Base-by-base conservation (phyloP, 1,140 invertebrate genomes). In the Aphis gossypii region DNA sequence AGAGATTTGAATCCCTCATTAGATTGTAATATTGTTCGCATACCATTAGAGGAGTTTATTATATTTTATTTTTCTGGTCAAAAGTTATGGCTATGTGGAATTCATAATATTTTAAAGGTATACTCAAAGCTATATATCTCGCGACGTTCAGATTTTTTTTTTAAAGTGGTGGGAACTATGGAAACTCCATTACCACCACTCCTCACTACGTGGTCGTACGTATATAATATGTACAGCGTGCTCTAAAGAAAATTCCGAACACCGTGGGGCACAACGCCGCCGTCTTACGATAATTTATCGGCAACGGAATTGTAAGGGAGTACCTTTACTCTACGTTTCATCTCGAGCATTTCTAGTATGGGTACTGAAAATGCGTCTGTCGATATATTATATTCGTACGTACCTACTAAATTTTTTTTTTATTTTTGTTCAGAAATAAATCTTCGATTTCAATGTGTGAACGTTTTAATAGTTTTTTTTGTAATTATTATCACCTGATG, bases 201-300 rank as follows among this genome's bases (percentile, higher is more conserved):
- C 35, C 0, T 11, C 25, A n/a, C 9, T 11, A 38, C 21, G 41
- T 14, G 30, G 4, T 30, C 38, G 82, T 44, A 41, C 82, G 23
- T 25, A 82, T 38, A 83, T 21, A 38, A 38, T 38, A 23, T 38
- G 35, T 38, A 83, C 84, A 41, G 25, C 25, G 44, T 46, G 51
- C 87, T 25, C 48, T 89, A 89, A 54, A 89, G 87, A 89, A 89
- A 89, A 89, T 89, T 89, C 87, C 20, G 87, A 38, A 54, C n/a
- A 38, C 48, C 48, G 87, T 35, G 25, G 44, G 84, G 84, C 41
- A 87, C 44, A 6, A 9, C 23, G 6, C 14, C 44, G 30, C 46
- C 44, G 46, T 88, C 86, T 88, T n/a, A 9, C 5, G 48, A 54
- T 90, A 56, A 90, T 60, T 90, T 90, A 90, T 90, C 38, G 35